Percentiles rank a stretch among this genome's conserved stretches.
These are phyloP conservation scores for Lochmaea crataegi DNA, from an alignment of 2,888 invertebrate genomes.

Conservation along the genomic window DNA sequence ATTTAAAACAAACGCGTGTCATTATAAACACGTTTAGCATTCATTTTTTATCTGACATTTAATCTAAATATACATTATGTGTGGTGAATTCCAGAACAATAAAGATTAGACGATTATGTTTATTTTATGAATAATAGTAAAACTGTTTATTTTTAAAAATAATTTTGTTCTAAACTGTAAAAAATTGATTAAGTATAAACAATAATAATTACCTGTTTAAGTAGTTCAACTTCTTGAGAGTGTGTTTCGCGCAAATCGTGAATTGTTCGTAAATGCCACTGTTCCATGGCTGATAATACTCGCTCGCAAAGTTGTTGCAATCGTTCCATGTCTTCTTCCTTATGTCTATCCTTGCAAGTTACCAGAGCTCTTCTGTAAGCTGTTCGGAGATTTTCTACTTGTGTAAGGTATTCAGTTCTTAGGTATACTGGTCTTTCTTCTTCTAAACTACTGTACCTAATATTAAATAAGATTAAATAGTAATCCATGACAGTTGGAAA, in stretches of 20 bases:
- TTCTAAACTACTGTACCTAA: slow-evolving; percentile 51
- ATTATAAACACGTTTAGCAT: slow-evolving; percentile 6
- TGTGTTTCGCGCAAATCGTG: slow-evolving; percentile 92
- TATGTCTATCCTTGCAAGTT: slow-evolving; percentile 72
- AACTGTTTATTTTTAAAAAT: neutral
- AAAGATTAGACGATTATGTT: neutral
- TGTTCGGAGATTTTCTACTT: slow-evolving; percentile 81
- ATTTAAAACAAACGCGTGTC: neutral
- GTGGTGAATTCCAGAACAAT: neutral
- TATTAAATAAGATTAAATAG: slow-evolving; percentile 10
- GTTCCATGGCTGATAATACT: slow-evolving; percentile 90
- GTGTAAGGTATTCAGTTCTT: slow-evolving; percentile 82
- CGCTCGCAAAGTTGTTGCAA: slow-evolving; percentile 86
- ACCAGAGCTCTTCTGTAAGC: slow-evolving; percentile 77
- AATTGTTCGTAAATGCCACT: slow-evolving; percentile 86
- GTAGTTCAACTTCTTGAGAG: slow-evolving; percentile 82
- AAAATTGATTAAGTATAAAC: neutral
- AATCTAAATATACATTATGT: slow-evolving; percentile 7
- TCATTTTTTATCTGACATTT: slow-evolving; percentile 21
- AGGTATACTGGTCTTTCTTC: slow-evolving; percentile 59
- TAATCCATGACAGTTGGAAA: neutral
- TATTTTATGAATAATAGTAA: slow-evolving; percentile 1
- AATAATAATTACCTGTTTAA: slow-evolving; percentile 61
- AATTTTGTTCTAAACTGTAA: neutral
- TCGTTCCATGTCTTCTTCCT: slow-evolving; percentile 88